Percentiles rank a stretch among this genome's conserved stretches.
Evolutionary conservation across 2,888 invertebrate species (phyloP).

Genomic region (Pristionchus arcanus): DNA sequence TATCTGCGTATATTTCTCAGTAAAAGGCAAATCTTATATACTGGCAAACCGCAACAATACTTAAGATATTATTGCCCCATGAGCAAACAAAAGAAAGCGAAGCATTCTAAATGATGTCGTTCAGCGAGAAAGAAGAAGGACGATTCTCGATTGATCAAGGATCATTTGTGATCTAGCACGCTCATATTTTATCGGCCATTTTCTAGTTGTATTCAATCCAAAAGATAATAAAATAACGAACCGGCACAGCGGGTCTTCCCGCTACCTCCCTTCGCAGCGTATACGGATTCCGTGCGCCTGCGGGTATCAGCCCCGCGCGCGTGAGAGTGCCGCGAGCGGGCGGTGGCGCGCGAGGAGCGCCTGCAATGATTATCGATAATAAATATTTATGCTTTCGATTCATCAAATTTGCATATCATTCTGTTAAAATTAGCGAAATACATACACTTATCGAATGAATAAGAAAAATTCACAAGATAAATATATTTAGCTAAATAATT

Average conservation of each 20-base stretch:
- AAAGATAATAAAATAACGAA: background rate
- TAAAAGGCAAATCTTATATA: too few relatives aligned
- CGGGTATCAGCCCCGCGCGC: slow-evolving; percentile 26
- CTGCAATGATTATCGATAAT: background rate
- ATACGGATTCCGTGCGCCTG: slow-evolving; percentile 32
- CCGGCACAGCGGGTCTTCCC: slow-evolving; percentile 14
- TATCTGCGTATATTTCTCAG: too few relatives aligned
- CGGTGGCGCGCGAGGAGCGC: background rate
- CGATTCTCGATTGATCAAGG: too few relatives aligned
- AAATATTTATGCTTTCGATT: background rate
- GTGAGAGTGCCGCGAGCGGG: slow-evolving; percentile 30
- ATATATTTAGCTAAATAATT: background rate
- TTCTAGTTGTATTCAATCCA: too few relatives aligned
- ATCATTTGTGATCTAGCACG: too few relatives aligned
- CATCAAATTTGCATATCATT: background rate
- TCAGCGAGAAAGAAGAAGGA: too few relatives aligned
- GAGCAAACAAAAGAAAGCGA: too few relatives aligned
- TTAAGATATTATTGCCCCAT: too few relatives aligned
- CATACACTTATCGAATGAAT: too few relatives aligned
- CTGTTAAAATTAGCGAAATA: background rate
- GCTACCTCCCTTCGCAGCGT: slow-evolving; percentile 12
- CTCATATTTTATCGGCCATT: too few relatives aligned
- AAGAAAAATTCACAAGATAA: background rate
- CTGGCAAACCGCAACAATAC: too few relatives aligned
- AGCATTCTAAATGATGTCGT: too few relatives aligned